A percentile compares a stretch with the other conserved stretches of the same genome.
Conservation (phyloP, 2,888 invertebrate genomes). For the Sphaeridia pumilis region DNA sequence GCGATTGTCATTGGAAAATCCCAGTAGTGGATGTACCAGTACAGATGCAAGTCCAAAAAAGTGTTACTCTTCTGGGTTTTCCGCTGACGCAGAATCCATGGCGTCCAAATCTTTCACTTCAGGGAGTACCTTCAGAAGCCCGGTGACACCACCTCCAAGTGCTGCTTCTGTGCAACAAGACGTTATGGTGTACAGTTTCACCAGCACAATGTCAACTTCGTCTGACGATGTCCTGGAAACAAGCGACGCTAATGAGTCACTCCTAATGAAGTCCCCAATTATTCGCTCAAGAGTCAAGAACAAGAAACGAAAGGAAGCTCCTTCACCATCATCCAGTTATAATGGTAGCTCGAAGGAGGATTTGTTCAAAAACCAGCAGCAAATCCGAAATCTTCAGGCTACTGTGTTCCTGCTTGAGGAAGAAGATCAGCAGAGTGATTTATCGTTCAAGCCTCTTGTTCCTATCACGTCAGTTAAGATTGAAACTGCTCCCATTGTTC, state of each 20-base stretch:
- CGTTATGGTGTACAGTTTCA: conserved; percentile 26
- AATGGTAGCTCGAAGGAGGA: background rate
- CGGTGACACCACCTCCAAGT: conserved; percentile 32
- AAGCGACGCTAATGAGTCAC: conserved; percentile 12
- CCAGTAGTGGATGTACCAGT: conserved; percentile 31
- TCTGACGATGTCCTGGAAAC: conserved; percentile 19
- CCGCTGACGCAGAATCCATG: conserved; percentile 13
- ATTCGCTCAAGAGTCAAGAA: conserved; percentile 13
- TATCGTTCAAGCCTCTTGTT: conserved; percentile 6
- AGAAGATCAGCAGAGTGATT: conserved; percentile 7
- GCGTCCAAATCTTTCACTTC: conserved; percentile 16
- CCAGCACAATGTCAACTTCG: conserved; percentile 21
- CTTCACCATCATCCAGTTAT: too few relatives aligned
- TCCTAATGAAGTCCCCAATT: conserved; percentile 24
- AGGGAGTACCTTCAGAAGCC: conserved; percentile 20
- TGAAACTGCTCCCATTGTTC: conserved; percentile 14
- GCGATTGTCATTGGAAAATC: conserved; percentile 26
- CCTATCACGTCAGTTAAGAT: conserved; percentile 3
- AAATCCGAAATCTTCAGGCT: background rate
- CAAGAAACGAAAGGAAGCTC: conserved; percentile 23
- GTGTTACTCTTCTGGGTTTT: conserved; percentile 13
- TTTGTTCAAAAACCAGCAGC: background rate
- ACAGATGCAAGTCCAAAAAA: conserved; percentile 24
- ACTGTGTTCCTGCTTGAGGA: conserved; percentile 6
- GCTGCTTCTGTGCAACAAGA: conserved; percentile 23